Base-by-base conservation (phyloP, 2,113 vertebrate species). In the Pachycephala philippinensis region DNA sequence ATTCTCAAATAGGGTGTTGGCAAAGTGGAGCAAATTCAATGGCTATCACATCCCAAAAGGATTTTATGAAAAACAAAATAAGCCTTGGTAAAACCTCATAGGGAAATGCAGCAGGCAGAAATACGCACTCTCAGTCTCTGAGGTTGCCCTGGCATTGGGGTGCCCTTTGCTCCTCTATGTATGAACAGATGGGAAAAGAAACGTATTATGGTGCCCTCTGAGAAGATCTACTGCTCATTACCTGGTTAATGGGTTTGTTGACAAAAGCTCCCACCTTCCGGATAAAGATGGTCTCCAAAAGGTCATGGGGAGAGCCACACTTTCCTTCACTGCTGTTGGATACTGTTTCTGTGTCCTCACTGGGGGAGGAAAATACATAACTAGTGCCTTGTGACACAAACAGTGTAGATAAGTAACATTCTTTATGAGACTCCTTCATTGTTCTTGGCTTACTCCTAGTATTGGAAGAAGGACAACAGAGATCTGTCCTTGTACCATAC, bases 251-350 rank as follows among this genome's bases (percentile, higher is more conserved):
- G 80, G 99, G 98, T 97, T 99, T 99, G 96, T 99, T 99, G 95
- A 99, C 99, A 91, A 99, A 99, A 53, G 99, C 99, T 87, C 99
- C 99, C 39, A 99, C 98, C 96, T 99, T 99, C 94, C 99, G 98
- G 13, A 99, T 98, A 96, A 99, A 99, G 4, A 99, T 98, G 52
- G 98, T 98, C 84, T 99, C 99, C 72, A 99, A 49, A 15, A 98
- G 97, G 83, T 99, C 98, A 1, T 98, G 97, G 26, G 99, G 99
- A 69, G 98, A 99, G 22, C 72, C 88, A 18, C 98, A 97, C 84
- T 98, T 98, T 61, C 98, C 98, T 12, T 99, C 99, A 0, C 98
- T 98, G 85, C 98, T 99, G 92, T 98, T 98, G 9, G 98, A 98
- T 33, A 99, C 96, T 2, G 98, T 98, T 71, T 99, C 98, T 7